phyloP scores from a whole-genome alignment of 2,888 invertebrate genomes.

The Neoascia interrupta region DNA sequence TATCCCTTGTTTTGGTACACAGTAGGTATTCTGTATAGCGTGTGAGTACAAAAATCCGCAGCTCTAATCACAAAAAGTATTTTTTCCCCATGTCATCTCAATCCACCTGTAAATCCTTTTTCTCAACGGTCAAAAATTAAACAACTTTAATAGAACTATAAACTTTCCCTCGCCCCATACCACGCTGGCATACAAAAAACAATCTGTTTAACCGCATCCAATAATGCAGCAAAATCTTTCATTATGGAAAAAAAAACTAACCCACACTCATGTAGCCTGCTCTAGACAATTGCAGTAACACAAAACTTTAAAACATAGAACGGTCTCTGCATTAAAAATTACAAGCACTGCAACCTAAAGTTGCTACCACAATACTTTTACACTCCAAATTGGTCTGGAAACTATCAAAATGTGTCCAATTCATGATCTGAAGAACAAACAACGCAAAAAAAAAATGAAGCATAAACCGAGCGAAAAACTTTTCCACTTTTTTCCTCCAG shows the following conservation, averaged over 20 bases:
- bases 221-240: slow-evolving; percentile 31
- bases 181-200: slow-evolving; percentile 36
- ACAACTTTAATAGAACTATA: slow-evolving; percentile 48
- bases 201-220: slow-evolving; percentile 47
- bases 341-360: slow-evolving; percentile 55
- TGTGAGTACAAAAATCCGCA: slow-evolving; percentile 15
- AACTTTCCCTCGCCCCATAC: slow-evolving; percentile 24
- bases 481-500: slow-evolving; percentile 5
- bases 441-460: slow-evolving; percentile 7
- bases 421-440: slow-evolving; percentile 51
- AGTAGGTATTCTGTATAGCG: too few species aligned
- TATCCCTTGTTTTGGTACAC: too few species aligned
- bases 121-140: slow-evolving; percentile 49
- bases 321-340: slow-evolving; percentile 61
- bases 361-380: slow-evolving; percentile 28
- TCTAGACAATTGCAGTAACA: slow-evolving; percentile 44
- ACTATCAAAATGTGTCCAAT: slow-evolving; percentile 68
- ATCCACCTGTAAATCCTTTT: slow-evolving; percentile 35
- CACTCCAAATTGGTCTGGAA: slow-evolving; percentile 63
- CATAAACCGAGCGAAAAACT: too few species aligned
- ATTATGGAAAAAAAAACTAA: neutral
- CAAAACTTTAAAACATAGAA: slow-evolving; percentile 26
- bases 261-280: neutral
- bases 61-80: slow-evolving; percentile 33
- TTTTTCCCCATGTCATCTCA: neutral